A percentile compares a stretch with the other conserved stretches of the same genome.
These are phyloP conservation scores for Drosophila parabipectinata DNA, from an alignment of 1,140 invertebrate genomes.

Conservation along the genomic window DNA sequence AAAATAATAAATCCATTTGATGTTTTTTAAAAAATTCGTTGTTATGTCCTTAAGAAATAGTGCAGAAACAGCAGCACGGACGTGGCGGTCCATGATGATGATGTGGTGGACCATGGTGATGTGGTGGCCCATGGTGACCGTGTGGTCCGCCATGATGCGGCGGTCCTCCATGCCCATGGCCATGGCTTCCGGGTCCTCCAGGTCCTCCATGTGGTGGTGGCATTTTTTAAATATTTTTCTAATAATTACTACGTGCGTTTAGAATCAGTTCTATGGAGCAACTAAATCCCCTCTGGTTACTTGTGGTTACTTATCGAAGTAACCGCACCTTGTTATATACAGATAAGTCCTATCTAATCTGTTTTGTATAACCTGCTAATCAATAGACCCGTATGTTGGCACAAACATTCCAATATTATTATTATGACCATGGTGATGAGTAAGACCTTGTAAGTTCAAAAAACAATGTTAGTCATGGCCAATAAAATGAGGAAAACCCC, in stretches of 20 bases:
- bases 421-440: slow-evolving; percentile 33
- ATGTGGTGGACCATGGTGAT: slow-evolving; percentile 34
- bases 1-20: slow-evolving; percentile 19
- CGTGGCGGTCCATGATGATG: slow-evolving; percentile 56
- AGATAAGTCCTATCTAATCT: slow-evolving; percentile 57
- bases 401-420: slow-evolving; percentile 32
- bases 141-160: slow-evolving; percentile 43
- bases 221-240: slow-evolving; percentile 42
- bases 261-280: slow-evolving; percentile 13
- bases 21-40: slow-evolving; percentile 30
- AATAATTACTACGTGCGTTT: slow-evolving; percentile 10
- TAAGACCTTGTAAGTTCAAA: slow-evolving; percentile 30
- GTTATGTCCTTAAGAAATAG: slow-evolving; percentile 49
- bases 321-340: slow-evolving; percentile 1
- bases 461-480: slow-evolving; percentile 18
- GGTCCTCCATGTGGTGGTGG: slow-evolving; percentile 58
- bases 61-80: slow-evolving; percentile 58
- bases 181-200: slow-evolving; percentile 33
- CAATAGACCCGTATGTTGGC: slow-evolving; percentile 16
- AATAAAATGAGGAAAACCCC: slow-evolving; percentile 33
- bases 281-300: slow-evolving; percentile 25
- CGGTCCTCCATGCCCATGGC: slow-evolving; percentile 27
- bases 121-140: slow-evolving; percentile 47
- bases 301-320: slow-evolving; percentile 27
- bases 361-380: slow-evolving; percentile 23